Evolutionary conservation across 2,888 invertebrate genomes (phyloP), one percentile per base, ranked within the genome.

Genomic region (Epinotia bilunana): DNA sequence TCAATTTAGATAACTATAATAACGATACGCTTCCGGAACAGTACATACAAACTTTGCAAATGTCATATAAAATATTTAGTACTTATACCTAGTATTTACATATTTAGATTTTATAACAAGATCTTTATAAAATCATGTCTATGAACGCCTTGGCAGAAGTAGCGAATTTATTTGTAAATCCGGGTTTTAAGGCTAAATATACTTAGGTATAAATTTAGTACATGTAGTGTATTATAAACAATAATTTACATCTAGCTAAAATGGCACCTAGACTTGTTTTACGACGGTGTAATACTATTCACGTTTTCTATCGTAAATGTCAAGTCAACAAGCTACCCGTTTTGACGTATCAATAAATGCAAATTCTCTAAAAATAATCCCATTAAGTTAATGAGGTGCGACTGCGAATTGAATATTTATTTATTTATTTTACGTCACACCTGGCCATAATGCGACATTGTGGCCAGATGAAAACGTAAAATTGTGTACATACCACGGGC

Each of bases 341-440:
- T 28, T 69, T 46, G n/a, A 46, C 43, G 46, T 58, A 46, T 46
- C n/a, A 69, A 67, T 57, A 20, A 23, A 60, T 69, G 69, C 23
- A 43, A 68, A 65, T 53, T 11, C 16, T 11, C 9, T 28, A n/a
- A 68, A 58, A 33, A 43, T 18, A 23, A 68, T 61, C 16, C 16
- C 39, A 39, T 67, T 67, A 67, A 61, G 20, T 53, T 72, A 46
- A 23, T 61, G 55, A 43, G 5, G 28, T 43, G 58, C 65, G 12
- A 23, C 18, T 43, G 58, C 65, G 12, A 23, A 62, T 73, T 55
- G 23, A 68, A 73, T 73, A 62, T 73, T 73, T 18, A 73, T 62
- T 23, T 49, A 39, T n/a, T n/a, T n/a, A n/a, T n/a, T n/a, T n/a
- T n/a, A n/a, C n/a, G n/a, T n/a, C n/a, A n/a, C n/a, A n/a, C n/a